phyloP scores from a whole-genome alignment of 2,113 vertebrate genomes.

The Galemys pyrenaicus region DNA sequence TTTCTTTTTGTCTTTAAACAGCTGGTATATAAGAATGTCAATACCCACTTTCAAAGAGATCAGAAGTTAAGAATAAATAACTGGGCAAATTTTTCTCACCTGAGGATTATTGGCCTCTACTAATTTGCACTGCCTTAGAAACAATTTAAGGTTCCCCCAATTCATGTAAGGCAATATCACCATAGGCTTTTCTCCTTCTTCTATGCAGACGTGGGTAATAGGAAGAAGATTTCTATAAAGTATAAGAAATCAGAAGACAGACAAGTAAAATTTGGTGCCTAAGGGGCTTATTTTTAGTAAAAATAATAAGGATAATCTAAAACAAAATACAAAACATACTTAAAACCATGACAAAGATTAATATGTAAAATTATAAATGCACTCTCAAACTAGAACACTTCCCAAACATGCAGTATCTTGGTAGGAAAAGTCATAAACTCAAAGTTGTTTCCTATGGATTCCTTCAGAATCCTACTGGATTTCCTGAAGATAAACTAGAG shows the following conservation, averaged over 20 bases:
- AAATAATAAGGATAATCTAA: slow-evolving; percentile 32
- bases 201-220: slow-evolving; percentile 96
- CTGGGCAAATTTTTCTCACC: slow-evolving; percentile 84
- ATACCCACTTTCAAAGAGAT: slow-evolving; percentile 40
- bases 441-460: neutral
- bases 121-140: slow-evolving; percentile 98
- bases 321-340: slow-evolving; percentile 55
- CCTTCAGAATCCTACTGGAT: no score
- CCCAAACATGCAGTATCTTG: neutral
- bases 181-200: slow-evolving; percentile 98
- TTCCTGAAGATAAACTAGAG: neutral
- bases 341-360: slow-evolving; percentile 45
- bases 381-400: slow-evolving; percentile 25
- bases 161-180: slow-evolving; percentile 97
- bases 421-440: neutral
- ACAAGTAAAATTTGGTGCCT: slow-evolving; percentile 65
- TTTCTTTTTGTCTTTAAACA: slow-evolving; percentile 33
- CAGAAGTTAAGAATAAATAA: slow-evolving; percentile 48
- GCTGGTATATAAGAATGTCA: neutral
- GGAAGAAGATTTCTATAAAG: slow-evolving; percentile 94
- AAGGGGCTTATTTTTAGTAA: slow-evolving; percentile 55
- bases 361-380: slow-evolving; percentile 43
- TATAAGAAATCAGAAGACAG: slow-evolving; percentile 53
- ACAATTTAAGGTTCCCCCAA: slow-evolving; percentile 99
- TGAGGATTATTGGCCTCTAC: slow-evolving; percentile 99